Conservation (phyloP, 1,140 invertebrate genomes). For the Caenorhabditis latens region DNA sequence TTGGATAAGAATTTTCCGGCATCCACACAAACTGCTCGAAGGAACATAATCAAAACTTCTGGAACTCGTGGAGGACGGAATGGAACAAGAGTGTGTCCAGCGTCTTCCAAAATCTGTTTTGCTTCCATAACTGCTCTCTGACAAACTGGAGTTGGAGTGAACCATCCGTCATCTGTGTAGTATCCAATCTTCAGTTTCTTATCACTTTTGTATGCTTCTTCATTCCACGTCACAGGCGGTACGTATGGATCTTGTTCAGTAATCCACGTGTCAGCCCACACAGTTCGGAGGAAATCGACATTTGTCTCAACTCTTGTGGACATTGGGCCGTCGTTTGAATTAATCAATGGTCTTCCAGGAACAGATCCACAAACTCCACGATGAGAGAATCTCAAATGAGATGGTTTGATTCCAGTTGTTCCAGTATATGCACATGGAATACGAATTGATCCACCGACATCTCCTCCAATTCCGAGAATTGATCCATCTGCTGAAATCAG, state of each 20-base stretch:
- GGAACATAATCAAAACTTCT: conserved; percentile 48
- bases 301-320: conserved; percentile 45
- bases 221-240: conserved; percentile 62
- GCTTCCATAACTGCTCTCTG: conserved; percentile 74
- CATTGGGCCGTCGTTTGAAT: conserved; percentile 64
- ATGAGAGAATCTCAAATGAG: conserved; percentile 54
- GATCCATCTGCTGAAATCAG: conserved; percentile 76
- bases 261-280: conserved; percentile 62
- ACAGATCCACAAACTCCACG: conserved; percentile 59
- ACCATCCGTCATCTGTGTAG: conserved; percentile 74
- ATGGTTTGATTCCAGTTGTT: conserved; percentile 63
- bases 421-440: conserved; percentile 75
- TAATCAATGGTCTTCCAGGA: conserved; percentile 63
- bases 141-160: conserved; percentile 76
- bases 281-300: conserved; percentile 52
- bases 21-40: conserved; percentile 61
- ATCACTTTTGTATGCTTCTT: conserved; percentile 56
- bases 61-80: conserved; percentile 68
- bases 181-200: conserved; percentile 76
- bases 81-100: conserved; percentile 74
- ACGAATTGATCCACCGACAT: conserved; percentile 78
- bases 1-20: conserved; percentile 51
- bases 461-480: conserved; percentile 78
- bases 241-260: conserved; percentile 61
- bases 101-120: conserved; percentile 69